These are phyloP conservation scores for Polypterus senegalus DNA, from an alignment of 2,113 vertebrate genomes.

Conservation along the genomic window DNA sequence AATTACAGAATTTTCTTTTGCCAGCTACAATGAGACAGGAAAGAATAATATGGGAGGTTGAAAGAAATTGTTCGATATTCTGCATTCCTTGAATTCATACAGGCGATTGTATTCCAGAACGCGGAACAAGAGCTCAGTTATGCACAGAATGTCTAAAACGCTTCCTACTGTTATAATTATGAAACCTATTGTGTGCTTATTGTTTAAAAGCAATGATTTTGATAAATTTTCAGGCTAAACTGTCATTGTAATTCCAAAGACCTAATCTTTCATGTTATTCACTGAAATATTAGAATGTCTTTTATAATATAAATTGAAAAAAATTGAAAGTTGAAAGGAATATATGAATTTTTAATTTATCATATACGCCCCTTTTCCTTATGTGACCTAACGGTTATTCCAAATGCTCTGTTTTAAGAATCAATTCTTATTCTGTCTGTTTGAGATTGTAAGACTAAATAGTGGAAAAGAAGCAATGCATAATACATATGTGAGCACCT, in stretches of 20 bases:
- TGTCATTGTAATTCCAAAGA: constrained; percentile 33
- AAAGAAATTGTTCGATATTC: constrained; percentile 76
- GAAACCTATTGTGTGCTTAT: constrained; percentile 53
- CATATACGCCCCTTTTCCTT: constrained; percentile 13
- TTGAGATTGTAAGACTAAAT: too few species aligned
- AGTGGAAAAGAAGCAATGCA: too few species aligned
- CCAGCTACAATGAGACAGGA: constrained; percentile 82
- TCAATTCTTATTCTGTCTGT: too few species aligned
- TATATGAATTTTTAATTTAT: constrained; percentile 34
- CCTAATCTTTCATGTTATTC: constrained; percentile 37
- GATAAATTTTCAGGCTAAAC: constrained; percentile 33
- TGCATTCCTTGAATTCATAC: constrained; percentile 71
- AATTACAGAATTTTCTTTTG: constrained; percentile 91
- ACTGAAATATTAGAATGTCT: constrained; percentile 22
- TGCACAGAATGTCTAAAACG: constrained; percentile 62
- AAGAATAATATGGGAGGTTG: constrained; percentile 78
- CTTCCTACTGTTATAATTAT: constrained; percentile 58
- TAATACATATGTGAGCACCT: too few species aligned
- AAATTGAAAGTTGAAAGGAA: background rate
- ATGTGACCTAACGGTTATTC: too few species aligned
- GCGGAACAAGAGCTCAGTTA: constrained; percentile 68
- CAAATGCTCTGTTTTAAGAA: too few species aligned
- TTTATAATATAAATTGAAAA: constrained; percentile 38
- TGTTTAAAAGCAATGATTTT: constrained; percentile 53
- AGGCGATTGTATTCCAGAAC: constrained; percentile 57